Base-by-base conservation (phyloP, 2,888 invertebrate genomes). In the Acleris holmiana region DNA sequence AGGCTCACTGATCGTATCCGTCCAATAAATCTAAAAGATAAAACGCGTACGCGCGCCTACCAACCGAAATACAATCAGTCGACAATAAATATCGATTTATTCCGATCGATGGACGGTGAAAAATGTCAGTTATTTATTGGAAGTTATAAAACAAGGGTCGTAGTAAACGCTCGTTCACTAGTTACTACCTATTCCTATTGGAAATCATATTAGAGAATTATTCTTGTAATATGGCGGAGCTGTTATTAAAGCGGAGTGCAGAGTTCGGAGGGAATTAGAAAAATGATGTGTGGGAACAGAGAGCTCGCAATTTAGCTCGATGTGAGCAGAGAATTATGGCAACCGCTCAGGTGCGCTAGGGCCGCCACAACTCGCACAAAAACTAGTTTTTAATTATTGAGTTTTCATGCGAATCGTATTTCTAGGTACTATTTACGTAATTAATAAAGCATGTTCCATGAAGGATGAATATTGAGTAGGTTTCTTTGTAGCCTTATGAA, bases 11-110 rank as follows among this genome's bases (percentile, higher is more conserved):
- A 89, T 89, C 74, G 78, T 87, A 91, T 91, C 91, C 83, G 77
- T 74, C 81, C 82, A 89, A 91, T 91, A 91, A 90, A 90, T 91
- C 85, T 85, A 81, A 76, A 82, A 89, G 89, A 90, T 90, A 87
- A 76, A 79, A 76, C 77, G 77, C 74, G 72, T 75, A 66, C 65
- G 68, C 74, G 76, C 55, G 77, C 73, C 71, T 72, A 75, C 74
- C 74, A 69, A 74, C 78, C 75, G 73, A 77, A 82, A 78, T 76
- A 69, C 70, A 70, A 71, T 71, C 71, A 64, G 59, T 69, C 69
- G 69, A 79, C 76, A 76, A 78, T 78, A 79, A 79, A 81, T 78
- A 79, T 76, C 76, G 75, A 78, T 80, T 75, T 71, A 76, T 78
- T 72, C 71, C 74, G 54, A 60, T 23, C 55, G 44, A 70, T 71